Evolutionary conservation across 92 coral and sea anemone genomes (phyloP), one percentile per base, ranked within the genome.

Genomic region (Virgularia gustaviana): DNA sequence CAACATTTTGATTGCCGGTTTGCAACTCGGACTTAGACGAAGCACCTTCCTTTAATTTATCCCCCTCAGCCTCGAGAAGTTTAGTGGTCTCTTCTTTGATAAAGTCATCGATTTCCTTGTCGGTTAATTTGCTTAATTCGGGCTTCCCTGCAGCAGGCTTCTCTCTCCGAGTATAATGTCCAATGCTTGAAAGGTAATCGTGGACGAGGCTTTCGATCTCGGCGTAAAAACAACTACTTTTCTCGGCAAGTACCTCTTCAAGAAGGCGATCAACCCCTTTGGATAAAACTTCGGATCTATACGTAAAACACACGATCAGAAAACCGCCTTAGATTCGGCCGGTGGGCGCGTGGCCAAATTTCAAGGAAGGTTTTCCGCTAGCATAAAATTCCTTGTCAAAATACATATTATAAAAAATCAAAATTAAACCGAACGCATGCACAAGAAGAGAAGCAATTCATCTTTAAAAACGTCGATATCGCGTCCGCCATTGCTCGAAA

Each of bases 201-300:
- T 92, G 96, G 13, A 92, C 98, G 30, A 92, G 89, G 49, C 92
- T 90, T 64, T 89, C 98, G 25, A 92, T 76, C 38, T 96, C 83
- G 19, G 81, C 85, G 57, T 89, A 96, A 66, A 92, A 92, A 22
- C 88, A 78, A 73, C 79, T 78, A 20, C 90, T 74, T 63, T 85
- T 92, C 56, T 83, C 85, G 34, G 84, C 90, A 27, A 92, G 64
- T 1, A 90, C 91, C 80, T 92, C 94, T 38, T 85, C 79, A 41
- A 92, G 78, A 32, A 92, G 88, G 38, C 95, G 83, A 25, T 92
- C 90, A 1, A 90, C 89, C 2, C 98, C 98, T 63, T 85, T 81
- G 31, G 88, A 82, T 58, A 92, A 71, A 34, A 91, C 89, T 25
- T 92, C 98, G 19, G 98, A 92, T 72, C 98, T 92, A n/a, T n/a